Percentiles rank a stretch among this genome's conserved stretches.
Conservation (phyloP, 2,888 invertebrate genomes). For the Cyclophora punctaria region DNA sequence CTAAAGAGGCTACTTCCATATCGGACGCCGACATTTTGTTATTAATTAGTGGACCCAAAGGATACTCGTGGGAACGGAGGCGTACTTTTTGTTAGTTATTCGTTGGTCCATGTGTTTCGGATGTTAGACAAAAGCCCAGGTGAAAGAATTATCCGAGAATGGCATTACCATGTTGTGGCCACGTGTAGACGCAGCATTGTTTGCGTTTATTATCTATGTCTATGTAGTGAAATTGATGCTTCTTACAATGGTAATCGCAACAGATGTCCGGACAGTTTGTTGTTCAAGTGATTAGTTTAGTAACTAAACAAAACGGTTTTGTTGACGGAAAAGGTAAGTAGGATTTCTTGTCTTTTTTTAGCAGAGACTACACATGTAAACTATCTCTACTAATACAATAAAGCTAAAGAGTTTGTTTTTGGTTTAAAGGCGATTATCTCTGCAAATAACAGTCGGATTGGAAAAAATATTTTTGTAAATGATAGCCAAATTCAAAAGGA, state of each 20-base stretch:
- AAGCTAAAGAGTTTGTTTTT: too few relatives aligned
- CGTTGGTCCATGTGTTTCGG: slow-evolving; percentile 52
- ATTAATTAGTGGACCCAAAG: slow-evolving; percentile 60
- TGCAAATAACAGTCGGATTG: too few relatives aligned
- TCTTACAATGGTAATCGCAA: slow-evolving; percentile 37
- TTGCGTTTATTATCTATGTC: slow-evolving; percentile 36
- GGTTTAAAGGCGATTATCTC: too few relatives aligned
- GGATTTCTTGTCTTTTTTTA: too few relatives aligned
- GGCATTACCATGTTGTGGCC: slow-evolving; percentile 28
- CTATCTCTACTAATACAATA: too few relatives aligned
- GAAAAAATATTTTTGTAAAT: too few relatives aligned
- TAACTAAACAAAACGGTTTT: slow-evolving; percentile 28
- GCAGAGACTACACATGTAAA: too few relatives aligned
- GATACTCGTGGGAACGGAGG: slow-evolving; percentile 62
- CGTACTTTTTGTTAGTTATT: slow-evolving; percentile 28
- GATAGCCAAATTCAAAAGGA: too few relatives aligned
- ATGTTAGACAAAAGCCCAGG: slow-evolving; percentile 57
- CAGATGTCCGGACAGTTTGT: slow-evolving; percentile 50
- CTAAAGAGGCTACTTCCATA: slow-evolving; percentile 62
- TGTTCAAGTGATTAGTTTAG: slow-evolving; percentile 29
- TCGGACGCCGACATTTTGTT: slow-evolving; percentile 54
- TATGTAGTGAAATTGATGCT: slow-evolving; percentile 17
- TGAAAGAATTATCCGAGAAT: slow-evolving; percentile 20
- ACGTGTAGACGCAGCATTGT: slow-evolving; percentile 52
- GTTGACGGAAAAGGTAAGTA: slow-evolving; percentile 17